phyloP scores from a whole-genome alignment of 1,140 invertebrate species.

The Pogonognathellus flavescens region DNA sequence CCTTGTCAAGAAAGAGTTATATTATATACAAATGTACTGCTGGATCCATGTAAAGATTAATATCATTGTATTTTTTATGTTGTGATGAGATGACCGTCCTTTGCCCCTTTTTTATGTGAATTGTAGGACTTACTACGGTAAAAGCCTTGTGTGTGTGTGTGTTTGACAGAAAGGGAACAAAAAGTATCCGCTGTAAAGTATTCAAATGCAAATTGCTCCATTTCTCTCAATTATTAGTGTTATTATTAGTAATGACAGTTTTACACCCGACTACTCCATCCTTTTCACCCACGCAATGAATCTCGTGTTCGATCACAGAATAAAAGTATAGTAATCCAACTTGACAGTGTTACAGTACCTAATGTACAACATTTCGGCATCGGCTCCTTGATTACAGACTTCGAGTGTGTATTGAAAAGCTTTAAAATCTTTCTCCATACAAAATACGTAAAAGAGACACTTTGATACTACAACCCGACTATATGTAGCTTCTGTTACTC shows the following conservation, averaged over 20 bases:
- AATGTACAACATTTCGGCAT: conserved; percentile 27
- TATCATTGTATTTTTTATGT: background rate
- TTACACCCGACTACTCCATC: conserved; percentile 17
- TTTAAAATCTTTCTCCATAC: background rate
- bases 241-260: conserved; percentile 37
- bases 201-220: conserved; percentile 44
- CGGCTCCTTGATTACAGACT: conserved; percentile 55
- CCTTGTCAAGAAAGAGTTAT: background rate
- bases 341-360: conserved; percentile 11
- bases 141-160: background rate
- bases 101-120: too few species aligned
- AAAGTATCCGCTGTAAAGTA: conserved; percentile 44
- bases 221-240: conserved; percentile 26
- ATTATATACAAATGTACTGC: background rate
- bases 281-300: conserved; percentile 43
- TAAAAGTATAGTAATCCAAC: background rate
- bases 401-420: background rate
- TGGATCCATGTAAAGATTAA: background rate
- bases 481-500: too few species aligned
- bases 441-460: too few species aligned
- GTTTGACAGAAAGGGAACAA: conserved; percentile 55
- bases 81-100: background rate
- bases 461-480: too few species aligned
- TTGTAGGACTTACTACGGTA: background rate
- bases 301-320: background rate